A percentile compares a stretch with the other conserved stretches of the same genome.
Evolutionary conservation across 2,888 invertebrate species (phyloP).

Genomic region (Melanargia galathea): DNA sequence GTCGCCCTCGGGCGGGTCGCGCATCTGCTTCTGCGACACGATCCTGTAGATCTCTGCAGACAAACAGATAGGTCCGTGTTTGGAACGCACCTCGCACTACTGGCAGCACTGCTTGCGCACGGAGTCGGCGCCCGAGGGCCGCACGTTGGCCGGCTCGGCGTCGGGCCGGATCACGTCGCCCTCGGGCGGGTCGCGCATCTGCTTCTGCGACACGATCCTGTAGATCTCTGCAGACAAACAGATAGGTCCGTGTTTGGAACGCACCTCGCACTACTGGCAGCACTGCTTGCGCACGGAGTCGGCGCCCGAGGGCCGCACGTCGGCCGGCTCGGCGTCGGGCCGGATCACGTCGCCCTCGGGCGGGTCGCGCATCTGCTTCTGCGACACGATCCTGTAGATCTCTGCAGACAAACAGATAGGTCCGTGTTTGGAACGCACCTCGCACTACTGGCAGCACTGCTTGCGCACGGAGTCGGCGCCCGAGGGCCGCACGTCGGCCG

Average conservation of each 20-base stretch:
- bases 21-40: conserved; percentile 98
- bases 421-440: no score
- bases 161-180: conserved; percentile 95
- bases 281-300: conserved; percentile 96
- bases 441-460: conserved; percentile 92
- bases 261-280: conserved; percentile 86
- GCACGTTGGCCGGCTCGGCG: conserved; percentile 94
- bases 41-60: conserved; percentile 98
- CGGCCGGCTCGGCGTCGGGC: conserved; percentile 93
- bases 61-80: neutral
- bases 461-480: conserved; percentile 94
- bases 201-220: conserved; percentile 99
- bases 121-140: conserved; percentile 93
- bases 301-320: conserved; percentile 93
- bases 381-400: conserved; percentile 99
- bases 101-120: conserved; percentile 97
- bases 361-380: conserved; percentile 98
- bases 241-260: neutral
- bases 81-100: conserved; percentile 65
- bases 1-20: conserved; percentile 96
- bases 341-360: conserved; percentile 96
- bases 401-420: conserved; percentile 82
- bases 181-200: conserved; percentile 97
- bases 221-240: conserved; percentile 91
- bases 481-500: conserved; percentile 93